phyloP scores from a whole-genome alignment of 2,113 vertebrate species.

The Daubentonia madagascariensis region DNA sequence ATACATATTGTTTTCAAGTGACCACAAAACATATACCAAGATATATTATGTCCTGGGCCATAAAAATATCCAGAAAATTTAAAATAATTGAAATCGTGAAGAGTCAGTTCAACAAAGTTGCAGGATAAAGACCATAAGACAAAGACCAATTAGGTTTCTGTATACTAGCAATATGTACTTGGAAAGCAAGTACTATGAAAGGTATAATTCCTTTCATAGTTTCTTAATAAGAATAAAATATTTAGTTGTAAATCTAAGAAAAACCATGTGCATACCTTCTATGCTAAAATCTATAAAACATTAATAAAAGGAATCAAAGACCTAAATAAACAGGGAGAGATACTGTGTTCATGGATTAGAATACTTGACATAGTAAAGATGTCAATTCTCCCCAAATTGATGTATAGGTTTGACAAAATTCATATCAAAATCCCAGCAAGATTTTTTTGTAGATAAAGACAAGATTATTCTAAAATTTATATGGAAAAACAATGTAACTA shows the following conservation, averaged over 20 bases:
- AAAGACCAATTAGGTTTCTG: not conserved
- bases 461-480: not conserved
- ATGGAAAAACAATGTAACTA: not conserved
- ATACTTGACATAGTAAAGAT: not conserved
- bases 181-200: not conserved
- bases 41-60: too few relatives aligned
- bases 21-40: not conserved
- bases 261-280: not conserved
- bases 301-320: not conserved
- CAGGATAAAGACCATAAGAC: not conserved
- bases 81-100: not conserved
- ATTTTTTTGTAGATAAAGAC: not conserved
- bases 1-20: not conserved
- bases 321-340: not conserved
- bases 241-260: not conserved
- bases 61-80: not conserved
- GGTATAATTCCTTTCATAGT: not conserved
- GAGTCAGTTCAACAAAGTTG: not conserved
- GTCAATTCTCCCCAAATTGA: not conserved
- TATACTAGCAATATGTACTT: not conserved
- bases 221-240: not conserved
- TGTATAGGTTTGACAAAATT: not conserved
- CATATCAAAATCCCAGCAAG: not conserved
- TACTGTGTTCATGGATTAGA: not conserved
- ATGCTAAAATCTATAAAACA: not conserved